Percentiles rank a stretch among this genome's conserved stretches.
Evolutionary conservation across 2,888 invertebrate species (phyloP).

Genomic region (Rhogogaster chlorosoma): DNA sequence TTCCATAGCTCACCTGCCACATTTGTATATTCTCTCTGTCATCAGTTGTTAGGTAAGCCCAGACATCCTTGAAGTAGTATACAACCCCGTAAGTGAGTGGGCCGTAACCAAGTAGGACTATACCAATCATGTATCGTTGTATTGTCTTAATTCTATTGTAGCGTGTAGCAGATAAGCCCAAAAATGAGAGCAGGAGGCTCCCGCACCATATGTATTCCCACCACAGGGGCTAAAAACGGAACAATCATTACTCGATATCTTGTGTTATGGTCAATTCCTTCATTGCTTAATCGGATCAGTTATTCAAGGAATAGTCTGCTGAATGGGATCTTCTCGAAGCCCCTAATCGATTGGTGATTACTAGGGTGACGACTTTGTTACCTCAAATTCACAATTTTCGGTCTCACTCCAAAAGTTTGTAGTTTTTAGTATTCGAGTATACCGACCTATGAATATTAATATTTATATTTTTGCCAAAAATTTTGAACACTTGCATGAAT

Average conservation of each 20-base stretch:
- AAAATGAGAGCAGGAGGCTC: constrained; percentile 90
- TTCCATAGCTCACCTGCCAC: constrained; percentile 87
- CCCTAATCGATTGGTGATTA: no score
- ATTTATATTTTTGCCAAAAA: no score
- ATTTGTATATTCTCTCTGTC: constrained; percentile 85
- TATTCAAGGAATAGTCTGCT: background rate
- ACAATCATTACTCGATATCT: background rate
- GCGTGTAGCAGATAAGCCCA: constrained; percentile 92
- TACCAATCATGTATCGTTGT: constrained; percentile 90
- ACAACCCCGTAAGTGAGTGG: constrained; percentile 90
- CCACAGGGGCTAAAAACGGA: constrained; percentile 84
- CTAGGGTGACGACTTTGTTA: no score
- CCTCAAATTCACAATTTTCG: no score
- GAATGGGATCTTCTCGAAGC: background rate
- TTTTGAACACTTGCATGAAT: no score
- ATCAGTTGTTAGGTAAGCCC: constrained; percentile 87
- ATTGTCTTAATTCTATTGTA: constrained; percentile 89
- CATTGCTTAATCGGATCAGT: background rate
- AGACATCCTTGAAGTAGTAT: constrained; percentile 92
- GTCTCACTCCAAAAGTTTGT: no score
- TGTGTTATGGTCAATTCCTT: background rate
- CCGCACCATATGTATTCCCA: constrained; percentile 98
- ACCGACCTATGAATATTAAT: no score
- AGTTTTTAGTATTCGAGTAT: no score
- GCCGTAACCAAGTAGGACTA: constrained; percentile 87